Evolutionary conservation across 64 coral and sea anemone genomes (phyloP), one percentile per base, ranked within the genome.

Genomic region (Hydrozoanthus tunicans): DNA sequence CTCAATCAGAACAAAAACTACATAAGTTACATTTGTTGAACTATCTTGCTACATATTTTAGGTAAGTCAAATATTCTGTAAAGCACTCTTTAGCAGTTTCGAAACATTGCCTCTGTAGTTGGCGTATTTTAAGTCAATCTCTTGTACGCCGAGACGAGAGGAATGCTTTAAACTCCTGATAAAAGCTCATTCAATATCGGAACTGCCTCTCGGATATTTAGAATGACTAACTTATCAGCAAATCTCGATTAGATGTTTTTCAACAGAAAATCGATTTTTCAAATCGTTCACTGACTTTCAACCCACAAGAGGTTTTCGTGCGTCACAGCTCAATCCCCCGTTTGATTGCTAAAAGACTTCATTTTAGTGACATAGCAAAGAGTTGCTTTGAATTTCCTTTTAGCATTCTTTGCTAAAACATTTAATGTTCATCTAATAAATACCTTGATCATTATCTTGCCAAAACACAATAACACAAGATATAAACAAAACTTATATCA

Each of bases 211-310:
- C 32, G 56, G 70, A 88, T 86, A 73, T 88, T 72, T 88, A 88
- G 59, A 88, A 88, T 88, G 56, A 88, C 84, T 88, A 32, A 61
- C 57, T 88, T 88, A 88, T 88, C 84, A 23, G 10, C 6, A 88
- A 88, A 88, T 88, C 84, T 88, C 66, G 70, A 88, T 61, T 88
- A 88, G 4, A 88, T 88, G 84, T 74, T 74, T 86, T 86, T 88
- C 68, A 88, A 74, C 56, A 59, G 84, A 73, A 73, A 75, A 57
- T 73, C 54, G 53, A 73, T 86, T 86, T 86, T 86, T 70, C 67
- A 86, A 86, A 86, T 65, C 56, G 20, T 72, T 66, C 62, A 62
- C 52, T 72, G 20, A 73, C 27, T 76, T 62, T 62, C 56, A 53
- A 27, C 53, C 53, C 5, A 73, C 53, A 7, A 60, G 3, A 24